Conservation (phyloP, 2,113 vertebrate genomes). For the Megaptera novaeangliae region DNA sequence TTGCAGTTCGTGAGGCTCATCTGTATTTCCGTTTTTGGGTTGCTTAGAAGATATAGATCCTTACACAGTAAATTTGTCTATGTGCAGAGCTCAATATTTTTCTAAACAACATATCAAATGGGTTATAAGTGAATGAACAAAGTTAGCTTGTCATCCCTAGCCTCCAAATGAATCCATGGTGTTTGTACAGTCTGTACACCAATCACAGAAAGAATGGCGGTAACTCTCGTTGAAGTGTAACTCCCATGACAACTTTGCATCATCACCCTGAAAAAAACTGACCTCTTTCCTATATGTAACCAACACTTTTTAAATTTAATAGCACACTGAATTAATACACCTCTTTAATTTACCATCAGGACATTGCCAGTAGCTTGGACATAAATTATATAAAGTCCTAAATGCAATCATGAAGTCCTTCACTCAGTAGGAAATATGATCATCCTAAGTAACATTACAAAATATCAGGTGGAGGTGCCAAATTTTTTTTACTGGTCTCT, state of each 20-base stretch:
- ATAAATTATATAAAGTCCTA: not conserved
- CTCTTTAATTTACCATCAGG: not conserved
- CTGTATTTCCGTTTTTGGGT: not conserved
- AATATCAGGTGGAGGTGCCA: not conserved
- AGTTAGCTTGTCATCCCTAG: not conserved
- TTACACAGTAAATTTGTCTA: not conserved
- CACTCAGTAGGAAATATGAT: not conserved
- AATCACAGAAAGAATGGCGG: not conserved
- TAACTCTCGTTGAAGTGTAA: not conserved
- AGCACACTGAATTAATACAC: not conserved
- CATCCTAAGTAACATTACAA: not conserved
- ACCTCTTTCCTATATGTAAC: not conserved
- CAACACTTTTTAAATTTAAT: not conserved
- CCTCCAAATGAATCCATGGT: not conserved
- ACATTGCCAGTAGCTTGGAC: not conserved
- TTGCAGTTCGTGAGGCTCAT: not conserved
- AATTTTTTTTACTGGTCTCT: not conserved
- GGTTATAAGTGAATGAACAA: not conserved
- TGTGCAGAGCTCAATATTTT: not conserved
- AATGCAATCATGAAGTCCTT: not conserved
- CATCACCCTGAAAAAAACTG: not conserved
- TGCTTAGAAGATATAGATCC: not conserved
- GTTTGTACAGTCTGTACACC: not conserved
- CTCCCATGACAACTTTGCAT: not conserved
- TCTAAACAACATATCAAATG: not conserved